Base-by-base conservation (phyloP, 2,888 invertebrate genomes). In the Bellardia pandia region DNA sequence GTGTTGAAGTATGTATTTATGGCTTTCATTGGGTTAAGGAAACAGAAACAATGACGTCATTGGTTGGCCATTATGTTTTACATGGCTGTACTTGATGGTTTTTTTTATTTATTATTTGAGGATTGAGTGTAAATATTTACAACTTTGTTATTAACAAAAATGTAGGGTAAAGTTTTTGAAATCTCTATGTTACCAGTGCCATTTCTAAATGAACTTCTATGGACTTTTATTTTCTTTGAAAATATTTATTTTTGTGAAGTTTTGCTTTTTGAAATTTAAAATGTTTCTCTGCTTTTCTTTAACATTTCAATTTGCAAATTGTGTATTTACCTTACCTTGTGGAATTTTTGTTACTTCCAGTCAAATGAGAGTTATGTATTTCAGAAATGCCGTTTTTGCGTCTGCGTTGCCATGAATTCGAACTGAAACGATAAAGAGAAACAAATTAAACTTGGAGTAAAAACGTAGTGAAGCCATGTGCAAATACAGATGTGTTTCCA, bases 41-140 rank as follows among this genome's bases (percentile, higher is more conserved):
- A 76, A 72, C 51, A 64, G 37, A 80, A 80, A 66, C 72, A 76
- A 77, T 86, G 86, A 86, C 86, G 86, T 86, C 86, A 86, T 84
- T 86, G 60, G 72, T 84, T 84, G 51, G 11, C 14, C 23, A 37
- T 69, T 86, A 48, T 56, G 72, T 60, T 80, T 72, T 77, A 51
- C 23, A 77, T 16, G n/a, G 48, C 56, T 83, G 51, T 74, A 82
- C 86, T 72, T 74, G 11, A 14, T 53, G 56, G 7, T 40, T 76
- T 37, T 68, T 4, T n/a, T 51, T 11, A 16, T 76, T 64, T 40
- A 14, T 3, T 51, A n/a, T 14, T 14, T 33, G 30, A 4, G 13
- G 13, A 45, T 7, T 11, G 2, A 11, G 37, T 45, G 45, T 51
- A n/a, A 6, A n/a, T 51, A 51, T 51, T 6, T 51, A 51, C 51